These are phyloP conservation scores for Lepas anatifera DNA, from an alignment of 2,888 invertebrate species.

Conservation along the genomic window DNA sequence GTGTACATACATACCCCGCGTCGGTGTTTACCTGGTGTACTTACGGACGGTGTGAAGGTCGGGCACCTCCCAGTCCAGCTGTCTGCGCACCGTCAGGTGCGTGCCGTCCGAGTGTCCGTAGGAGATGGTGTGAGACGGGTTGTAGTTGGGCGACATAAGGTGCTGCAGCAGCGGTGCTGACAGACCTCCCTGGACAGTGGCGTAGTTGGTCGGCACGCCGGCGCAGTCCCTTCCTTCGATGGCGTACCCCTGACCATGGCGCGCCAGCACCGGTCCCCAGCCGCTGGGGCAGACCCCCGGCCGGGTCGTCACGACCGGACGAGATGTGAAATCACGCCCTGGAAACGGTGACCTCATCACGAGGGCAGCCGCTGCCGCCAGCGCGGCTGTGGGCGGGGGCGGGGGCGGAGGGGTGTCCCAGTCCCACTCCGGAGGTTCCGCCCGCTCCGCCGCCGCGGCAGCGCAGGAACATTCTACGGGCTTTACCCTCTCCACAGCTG, in stretches of 20 bases:
- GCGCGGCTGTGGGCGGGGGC: too few relatives aligned
- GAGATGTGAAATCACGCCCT: too few relatives aligned
- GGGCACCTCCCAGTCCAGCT: slow-evolving; percentile 7
- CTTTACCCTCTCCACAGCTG: too few relatives aligned
- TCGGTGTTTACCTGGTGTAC: slow-evolving; percentile 12
- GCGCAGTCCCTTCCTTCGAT: neutral
- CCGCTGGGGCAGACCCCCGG: neutral
- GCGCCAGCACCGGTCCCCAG: neutral
- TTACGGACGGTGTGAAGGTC: slow-evolving; percentile 8
- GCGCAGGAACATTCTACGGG: too few relatives aligned
- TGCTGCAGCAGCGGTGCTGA: neutral
- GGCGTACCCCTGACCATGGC: neutral
- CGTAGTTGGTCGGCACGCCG: neutral
- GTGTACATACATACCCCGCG: too few relatives aligned
- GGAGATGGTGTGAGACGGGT: neutral
- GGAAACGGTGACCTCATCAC: too few relatives aligned
- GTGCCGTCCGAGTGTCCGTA: slow-evolving; percentile 11
- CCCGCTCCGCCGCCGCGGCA: too few relatives aligned
- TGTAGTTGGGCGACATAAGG: neutral
- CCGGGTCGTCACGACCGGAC: too few relatives aligned
- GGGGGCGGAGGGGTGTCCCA: too few relatives aligned
- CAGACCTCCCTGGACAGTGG: neutral
- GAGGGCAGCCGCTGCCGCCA: too few relatives aligned
- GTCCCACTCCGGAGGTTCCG: too few relatives aligned
- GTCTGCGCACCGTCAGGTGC: neutral